Evolutionary conservation across 2,888 invertebrate genomes (phyloP).

Genomic region (Allolobophora icterica): DNA sequence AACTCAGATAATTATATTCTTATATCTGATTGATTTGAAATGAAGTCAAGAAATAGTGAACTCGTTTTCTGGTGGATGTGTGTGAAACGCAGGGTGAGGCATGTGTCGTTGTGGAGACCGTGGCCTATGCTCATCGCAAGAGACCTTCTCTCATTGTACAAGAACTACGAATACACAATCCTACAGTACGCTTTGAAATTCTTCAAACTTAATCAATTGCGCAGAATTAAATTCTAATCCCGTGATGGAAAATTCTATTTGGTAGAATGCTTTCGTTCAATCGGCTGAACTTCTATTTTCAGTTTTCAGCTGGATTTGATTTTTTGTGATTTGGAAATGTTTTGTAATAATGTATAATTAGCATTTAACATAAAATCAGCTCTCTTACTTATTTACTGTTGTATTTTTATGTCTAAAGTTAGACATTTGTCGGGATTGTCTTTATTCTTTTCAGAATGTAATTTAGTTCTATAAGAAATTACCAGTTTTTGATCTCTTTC

Average conservation of each 20-base stretch:
- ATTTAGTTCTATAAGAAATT: not conserved
- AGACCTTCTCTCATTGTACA: conserved; percentile 82
- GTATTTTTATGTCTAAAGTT: not conserved
- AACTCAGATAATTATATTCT: too few species aligned
- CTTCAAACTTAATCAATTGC: not conserved
- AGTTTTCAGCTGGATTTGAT: not conserved
- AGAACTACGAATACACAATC: conserved; percentile 80
- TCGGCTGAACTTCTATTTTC: not conserved
- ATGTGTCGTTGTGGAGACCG: conserved; percentile 55
- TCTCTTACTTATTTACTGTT: not conserved
- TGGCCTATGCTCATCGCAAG: conserved; percentile 77
- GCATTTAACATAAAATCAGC: not conserved
- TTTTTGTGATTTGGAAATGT: not conserved
- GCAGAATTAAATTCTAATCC: not conserved
- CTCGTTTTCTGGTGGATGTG: not conserved
- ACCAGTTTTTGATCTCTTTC: not conserved
- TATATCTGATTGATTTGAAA: not conserved
- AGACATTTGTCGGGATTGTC: not conserved
- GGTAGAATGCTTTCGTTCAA: not conserved
- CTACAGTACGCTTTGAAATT: conserved; percentile 65
- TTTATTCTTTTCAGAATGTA: not conserved
- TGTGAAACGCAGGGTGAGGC: conserved; percentile 30
- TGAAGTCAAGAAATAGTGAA: not conserved
- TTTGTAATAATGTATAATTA: not conserved
- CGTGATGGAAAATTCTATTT: not conserved